phyloP scores from a whole-genome alignment of 2,113 vertebrate species.

The Numida meleagris region DNA sequence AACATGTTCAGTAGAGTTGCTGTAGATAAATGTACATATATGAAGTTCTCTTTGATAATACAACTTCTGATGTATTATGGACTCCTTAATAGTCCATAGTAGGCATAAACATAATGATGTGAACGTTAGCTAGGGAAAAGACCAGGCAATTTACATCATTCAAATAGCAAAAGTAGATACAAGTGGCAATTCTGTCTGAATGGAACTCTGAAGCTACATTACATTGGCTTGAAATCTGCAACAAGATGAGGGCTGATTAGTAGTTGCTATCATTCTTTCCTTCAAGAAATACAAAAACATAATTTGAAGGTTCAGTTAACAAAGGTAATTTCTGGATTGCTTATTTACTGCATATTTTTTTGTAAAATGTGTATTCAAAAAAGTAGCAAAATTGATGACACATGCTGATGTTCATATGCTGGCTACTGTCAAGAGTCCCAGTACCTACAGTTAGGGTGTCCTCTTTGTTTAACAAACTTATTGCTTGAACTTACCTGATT shows the following conservation, averaged over 20 bases:
- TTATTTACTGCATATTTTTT: neutral
- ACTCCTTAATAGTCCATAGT: neutral
- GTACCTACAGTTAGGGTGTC: neutral
- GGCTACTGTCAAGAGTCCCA: neutral
- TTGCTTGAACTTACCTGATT: neutral
- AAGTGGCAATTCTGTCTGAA: neutral
- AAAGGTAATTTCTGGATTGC: neutral
- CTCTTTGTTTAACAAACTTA: neutral
- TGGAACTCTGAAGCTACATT: neutral
- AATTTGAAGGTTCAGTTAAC: neutral
- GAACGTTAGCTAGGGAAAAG: neutral
- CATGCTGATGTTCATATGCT: neutral
- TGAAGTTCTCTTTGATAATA: too few species aligned
- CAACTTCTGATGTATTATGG: neutral
- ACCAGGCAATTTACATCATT: neutral
- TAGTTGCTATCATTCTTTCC: neutral
- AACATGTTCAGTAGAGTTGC: neutral
- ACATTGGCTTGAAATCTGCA: neutral
- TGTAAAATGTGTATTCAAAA: neutral
- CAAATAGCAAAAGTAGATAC: too few species aligned
- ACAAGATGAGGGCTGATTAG: neutral
- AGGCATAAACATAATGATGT: neutral
- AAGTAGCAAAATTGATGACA: neutral
- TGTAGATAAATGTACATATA: neutral
- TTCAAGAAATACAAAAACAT: neutral